A percentile compares a stretch with the other conserved stretches of the same genome.
phyloP scores from a whole-genome alignment of 2,113 vertebrate genomes.

The Girardinichthys multiradiatus region DNA sequence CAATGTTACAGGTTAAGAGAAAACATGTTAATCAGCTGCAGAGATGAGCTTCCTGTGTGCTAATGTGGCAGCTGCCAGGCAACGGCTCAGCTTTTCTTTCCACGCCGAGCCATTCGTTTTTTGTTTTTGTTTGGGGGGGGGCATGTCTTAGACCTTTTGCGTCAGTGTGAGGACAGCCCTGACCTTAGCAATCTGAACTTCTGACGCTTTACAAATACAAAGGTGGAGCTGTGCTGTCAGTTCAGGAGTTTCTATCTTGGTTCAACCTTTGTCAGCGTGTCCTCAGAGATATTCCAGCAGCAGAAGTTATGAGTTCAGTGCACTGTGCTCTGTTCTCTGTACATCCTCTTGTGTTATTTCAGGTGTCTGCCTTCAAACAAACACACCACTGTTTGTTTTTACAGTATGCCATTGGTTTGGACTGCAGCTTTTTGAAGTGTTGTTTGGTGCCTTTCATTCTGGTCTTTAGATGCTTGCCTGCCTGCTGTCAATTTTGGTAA shows the following conservation, averaged over 20 bases:
- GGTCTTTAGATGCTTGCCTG: conserved; percentile 27
- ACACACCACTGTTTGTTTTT: conserved; percentile 56
- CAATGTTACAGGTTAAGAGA: too few relatives aligned
- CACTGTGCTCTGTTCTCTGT: conserved; percentile 1
- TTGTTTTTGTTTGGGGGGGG: background rate
- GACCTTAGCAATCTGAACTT: conserved; percentile 26
- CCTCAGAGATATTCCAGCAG: background rate
- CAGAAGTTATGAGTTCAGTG: conserved; percentile 6
- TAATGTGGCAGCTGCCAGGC: conserved; percentile 58
- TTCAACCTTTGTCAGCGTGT: background rate
- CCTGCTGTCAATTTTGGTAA: conserved; percentile 42
- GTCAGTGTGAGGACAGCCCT: conserved; percentile 30
- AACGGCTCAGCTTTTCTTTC: conserved; percentile 41
- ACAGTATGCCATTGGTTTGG: conserved; percentile 22
- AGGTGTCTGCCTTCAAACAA: conserved; percentile 57
- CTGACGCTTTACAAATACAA: conserved; percentile 13
- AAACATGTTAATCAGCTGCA: conserved; percentile 64
- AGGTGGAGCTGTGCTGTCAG: conserved; percentile 1
- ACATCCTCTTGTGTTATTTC: conserved; percentile 61
- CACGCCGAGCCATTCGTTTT: background rate
- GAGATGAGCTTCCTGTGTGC: conserved; percentile 41
- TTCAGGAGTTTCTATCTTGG: conserved; percentile 7
- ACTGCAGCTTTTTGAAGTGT: conserved; percentile 51
- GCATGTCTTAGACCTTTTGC: conserved; percentile 29
- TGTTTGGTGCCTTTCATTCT: conserved; percentile 43